Percentiles rank a stretch among this genome's conserved stretches.
Evolutionary conservation across 2,113 vertebrate species (phyloP).

Genomic region (Lophotis ruficrista): DNA sequence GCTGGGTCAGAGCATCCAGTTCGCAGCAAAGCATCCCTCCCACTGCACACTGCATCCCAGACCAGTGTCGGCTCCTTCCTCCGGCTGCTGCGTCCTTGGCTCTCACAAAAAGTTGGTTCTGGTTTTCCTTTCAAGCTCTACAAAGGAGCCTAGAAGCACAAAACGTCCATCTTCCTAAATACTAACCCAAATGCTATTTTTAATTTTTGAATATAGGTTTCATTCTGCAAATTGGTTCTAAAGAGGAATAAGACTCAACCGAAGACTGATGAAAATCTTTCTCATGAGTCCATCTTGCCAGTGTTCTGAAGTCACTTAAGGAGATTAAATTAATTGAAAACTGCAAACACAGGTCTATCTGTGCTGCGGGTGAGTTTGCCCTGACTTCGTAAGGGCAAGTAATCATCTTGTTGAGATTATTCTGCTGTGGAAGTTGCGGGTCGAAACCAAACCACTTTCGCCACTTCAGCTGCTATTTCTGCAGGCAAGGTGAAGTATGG

Average conservation of each 20-base stretch:
- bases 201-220: neutral
- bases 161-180: neutral
- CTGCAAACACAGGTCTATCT: neutral
- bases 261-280: neutral
- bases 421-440: neutral
- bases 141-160: neutral
- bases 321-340: neutral
- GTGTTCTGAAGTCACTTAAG: neutral
- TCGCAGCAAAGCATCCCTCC: neutral
- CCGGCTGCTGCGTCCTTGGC: neutral
- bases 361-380: neutral
- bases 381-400: neutral
- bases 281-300: neutral
- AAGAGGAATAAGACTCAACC: neutral
- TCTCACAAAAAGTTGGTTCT: neutral
- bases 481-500: neutral
- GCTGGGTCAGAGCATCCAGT: neutral
- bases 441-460: neutral
- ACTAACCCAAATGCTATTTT: neutral
- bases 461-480: neutral
- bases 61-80: neutral
- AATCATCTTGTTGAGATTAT: fast-evolving
- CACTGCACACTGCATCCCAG: fast-evolving
- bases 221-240: neutral
- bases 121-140: neutral